Percentiles rank a stretch among this genome's conserved stretches.
Evolutionary conservation across 2,797 vertebrate genomes (phyloP).

Genomic region (Sebastes trivittatus): DNA sequence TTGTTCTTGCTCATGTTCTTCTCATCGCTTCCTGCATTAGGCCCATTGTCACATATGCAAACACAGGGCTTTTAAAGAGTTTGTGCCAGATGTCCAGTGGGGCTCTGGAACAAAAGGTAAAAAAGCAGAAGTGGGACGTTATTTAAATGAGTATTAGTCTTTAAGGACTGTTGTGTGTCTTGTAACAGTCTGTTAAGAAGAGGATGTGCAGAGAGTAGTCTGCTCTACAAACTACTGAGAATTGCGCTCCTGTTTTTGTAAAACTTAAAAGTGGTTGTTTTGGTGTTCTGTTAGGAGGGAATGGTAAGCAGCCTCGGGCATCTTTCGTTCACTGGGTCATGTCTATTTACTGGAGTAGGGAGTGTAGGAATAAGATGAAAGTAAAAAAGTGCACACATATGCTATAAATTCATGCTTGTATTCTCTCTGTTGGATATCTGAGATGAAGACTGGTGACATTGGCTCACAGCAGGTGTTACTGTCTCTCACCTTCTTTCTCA

Average conservation of each 20-base stretch:
- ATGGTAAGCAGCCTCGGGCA: not conserved
- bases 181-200: not conserved
- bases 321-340: constrained; percentile 2
- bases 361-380: not conserved
- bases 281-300: not conserved
- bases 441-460: not conserved
- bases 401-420: not conserved
- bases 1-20: not conserved
- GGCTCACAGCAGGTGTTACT: not conserved
- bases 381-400: not conserved
- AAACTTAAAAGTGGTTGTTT: constrained; percentile 19
- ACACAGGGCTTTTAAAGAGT: not conserved
- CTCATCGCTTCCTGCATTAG: not conserved
- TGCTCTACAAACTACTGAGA: not conserved
- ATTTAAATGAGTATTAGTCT: not conserved
- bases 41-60: not conserved
- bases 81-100: not conserved
- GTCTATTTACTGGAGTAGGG: constrained; percentile 8
- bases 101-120: not conserved
- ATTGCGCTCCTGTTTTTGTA: not conserved
- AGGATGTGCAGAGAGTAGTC: not conserved
- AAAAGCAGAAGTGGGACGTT: not conserved
- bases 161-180: not conserved
- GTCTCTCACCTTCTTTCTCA: not conserved
- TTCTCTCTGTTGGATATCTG: not conserved